A percentile compares a stretch with the other conserved stretches of the same genome.
These are phyloP conservation scores for Heliconius nattereri DNA, from an alignment of 1,140 invertebrate species.

Conservation along the genomic window DNA sequence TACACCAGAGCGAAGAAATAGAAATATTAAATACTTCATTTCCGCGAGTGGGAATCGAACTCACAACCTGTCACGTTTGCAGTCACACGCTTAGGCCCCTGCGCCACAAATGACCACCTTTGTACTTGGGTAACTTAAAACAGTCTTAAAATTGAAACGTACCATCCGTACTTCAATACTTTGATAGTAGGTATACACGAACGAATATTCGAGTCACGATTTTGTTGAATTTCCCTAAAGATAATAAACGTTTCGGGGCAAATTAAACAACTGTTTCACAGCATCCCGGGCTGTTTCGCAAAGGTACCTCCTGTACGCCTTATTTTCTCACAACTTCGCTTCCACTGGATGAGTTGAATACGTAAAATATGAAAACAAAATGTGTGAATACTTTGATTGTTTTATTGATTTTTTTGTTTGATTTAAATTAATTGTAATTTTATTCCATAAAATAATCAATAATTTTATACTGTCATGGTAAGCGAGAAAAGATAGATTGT, in stretches of 20 bases:
- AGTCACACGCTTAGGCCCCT: too few species aligned
- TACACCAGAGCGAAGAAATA: too few species aligned
- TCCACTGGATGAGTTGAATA: constrained; percentile 17
- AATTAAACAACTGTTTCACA: constrained; percentile 51
- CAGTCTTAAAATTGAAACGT: background rate
- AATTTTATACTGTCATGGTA: too few species aligned
- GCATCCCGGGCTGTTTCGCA: constrained; percentile 17
- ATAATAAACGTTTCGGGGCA: constrained; percentile 54
- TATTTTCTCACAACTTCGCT: constrained; percentile 26
- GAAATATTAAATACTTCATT: too few species aligned
- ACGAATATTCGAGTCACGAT: constrained; percentile 39
- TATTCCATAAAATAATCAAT: too few species aligned
- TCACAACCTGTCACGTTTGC: too few species aligned
- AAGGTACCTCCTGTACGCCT: constrained; percentile 20
- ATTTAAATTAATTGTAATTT: background rate
- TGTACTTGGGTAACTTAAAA: background rate
- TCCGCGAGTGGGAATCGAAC: too few species aligned
- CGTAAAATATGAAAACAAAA: constrained; percentile 6
- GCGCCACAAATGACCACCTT: background rate
- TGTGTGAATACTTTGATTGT: background rate
- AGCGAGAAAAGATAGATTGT: too few species aligned
- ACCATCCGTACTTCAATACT: background rate
- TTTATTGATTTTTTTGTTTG: background rate
- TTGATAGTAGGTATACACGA: background rate
- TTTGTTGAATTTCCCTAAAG: constrained; percentile 56